These are phyloP conservation scores for Coracias cyanogaster DNA, from an alignment of 2,797 vertebrate species.

Conservation along the genomic window DNA sequence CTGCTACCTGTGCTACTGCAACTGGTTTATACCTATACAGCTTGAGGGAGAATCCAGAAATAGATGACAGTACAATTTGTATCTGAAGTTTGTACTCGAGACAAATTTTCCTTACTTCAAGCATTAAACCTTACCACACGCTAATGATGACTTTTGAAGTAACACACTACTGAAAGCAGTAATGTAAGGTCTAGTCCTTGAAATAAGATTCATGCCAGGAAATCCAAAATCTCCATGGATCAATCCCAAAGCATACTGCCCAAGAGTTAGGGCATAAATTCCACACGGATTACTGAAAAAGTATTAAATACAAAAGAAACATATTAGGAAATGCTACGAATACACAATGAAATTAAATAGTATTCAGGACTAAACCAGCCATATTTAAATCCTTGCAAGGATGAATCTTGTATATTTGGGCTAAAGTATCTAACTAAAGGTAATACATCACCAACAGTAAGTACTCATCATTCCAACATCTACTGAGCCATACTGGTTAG, in stretches of 20 bases:
- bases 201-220: neutral
- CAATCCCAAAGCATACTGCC: neutral
- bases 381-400: neutral
- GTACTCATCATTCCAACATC: neutral
- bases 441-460: neutral
- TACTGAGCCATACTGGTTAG: neutral
- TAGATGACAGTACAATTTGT: neutral
- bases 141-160: neutral
- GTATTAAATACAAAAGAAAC: neutral
- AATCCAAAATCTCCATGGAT: neutral
- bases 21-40: neutral
- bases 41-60: neutral
- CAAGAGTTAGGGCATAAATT: neutral
- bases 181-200: neutral
- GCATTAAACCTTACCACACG: neutral
- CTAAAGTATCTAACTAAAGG: neutral
- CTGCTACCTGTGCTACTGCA: neutral
- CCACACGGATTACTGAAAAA: neutral
- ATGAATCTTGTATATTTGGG: neutral
- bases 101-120: neutral
- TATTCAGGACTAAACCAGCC: neutral
- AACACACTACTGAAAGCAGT: neutral
- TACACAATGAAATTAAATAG: neutral
- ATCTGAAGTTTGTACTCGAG: neutral
- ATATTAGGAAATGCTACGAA: neutral